Evolutionary conservation across 2,888 invertebrate species (phyloP), one percentile per base, ranked within the genome.

Genomic region (Leptura quadrifasciata): DNA sequence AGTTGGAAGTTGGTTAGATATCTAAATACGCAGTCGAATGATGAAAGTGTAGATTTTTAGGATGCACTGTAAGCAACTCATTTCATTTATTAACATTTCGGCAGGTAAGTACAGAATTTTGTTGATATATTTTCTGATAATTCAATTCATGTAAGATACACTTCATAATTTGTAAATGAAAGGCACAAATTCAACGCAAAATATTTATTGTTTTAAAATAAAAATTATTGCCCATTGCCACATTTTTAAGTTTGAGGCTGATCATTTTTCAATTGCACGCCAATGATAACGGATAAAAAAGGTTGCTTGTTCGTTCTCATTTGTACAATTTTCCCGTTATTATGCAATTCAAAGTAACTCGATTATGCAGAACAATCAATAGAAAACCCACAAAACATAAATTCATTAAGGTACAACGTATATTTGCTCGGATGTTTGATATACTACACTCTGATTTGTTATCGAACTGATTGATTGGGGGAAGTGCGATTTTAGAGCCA

Each of bases 361-460:
- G 21, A 61, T 61, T 61, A 31, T 31, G 17, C 27, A 61, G 27
- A 61, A 27, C 60, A 61, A 61, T 61, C 60, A 61, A 27, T 61
- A 27, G 60, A 61, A 61, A 24, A 61, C 60, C 60, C 31, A n/a
- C 60, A 61, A 61, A 61, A 27, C 60, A 61, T 39, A 39, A 39
- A 39, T 12, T 39, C 39, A 15, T 39, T 39, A 39, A 15, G 60
- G 60, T 61, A 17, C 15, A 61, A 17, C n/a, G 21, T 15, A 61
- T 39, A 15, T 21, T n/a, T 24, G 27, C 27, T 31, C 27, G 27
- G 60, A 61, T 24, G 9, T 61, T 61, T 61, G 60, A 57, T 20
- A 57, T 21, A 20, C 10, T 6, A 6, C 39, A 39, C 39, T 5
- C 27, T 10, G 39, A 39, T 39, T 39, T 39, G 39, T 39, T 39